Evolutionary conservation across 2,888 invertebrate genomes (phyloP).

Genomic region (Penaeus monodon): DNA sequence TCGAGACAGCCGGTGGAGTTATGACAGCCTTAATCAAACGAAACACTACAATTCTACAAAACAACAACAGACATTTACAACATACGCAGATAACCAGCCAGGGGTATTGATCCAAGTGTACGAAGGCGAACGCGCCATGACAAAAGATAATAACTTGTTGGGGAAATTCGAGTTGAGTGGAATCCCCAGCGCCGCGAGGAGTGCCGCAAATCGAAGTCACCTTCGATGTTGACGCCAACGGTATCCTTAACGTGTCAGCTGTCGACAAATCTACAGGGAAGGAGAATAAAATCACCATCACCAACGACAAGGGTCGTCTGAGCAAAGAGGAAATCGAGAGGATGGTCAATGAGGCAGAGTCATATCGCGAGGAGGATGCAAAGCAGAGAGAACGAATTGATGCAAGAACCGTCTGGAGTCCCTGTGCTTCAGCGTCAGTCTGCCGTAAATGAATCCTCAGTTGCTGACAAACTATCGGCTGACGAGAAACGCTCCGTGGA

Average conservation of each 20-base stretch:
- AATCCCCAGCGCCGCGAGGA: slow-evolving; percentile 88
- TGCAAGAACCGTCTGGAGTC: slow-evolving; percentile 72
- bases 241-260: slow-evolving; percentile 75
- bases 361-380: slow-evolving; percentile 73
- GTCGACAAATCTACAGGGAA: slow-evolving; percentile 73
- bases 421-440: slow-evolving; percentile 1
- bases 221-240: slow-evolving; percentile 75
- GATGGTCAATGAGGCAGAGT: slow-evolving; percentile 75
- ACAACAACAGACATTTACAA: slow-evolving; percentile 96
- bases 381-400: slow-evolving; percentile 71
- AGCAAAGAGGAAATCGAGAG: slow-evolving; percentile 77
- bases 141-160: slow-evolving; percentile 70
- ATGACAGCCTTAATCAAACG: slow-evolving; percentile 85
- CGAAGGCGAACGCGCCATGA: slow-evolving; percentile 70
- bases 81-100: slow-evolving; percentile 97
- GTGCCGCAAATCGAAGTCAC: slow-evolving; percentile 75
- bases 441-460: background rate
- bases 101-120: slow-evolving; percentile 82
- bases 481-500: background rate
- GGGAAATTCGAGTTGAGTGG: slow-evolving; percentile 91
- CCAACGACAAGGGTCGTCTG: slow-evolving; percentile 75
- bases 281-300: slow-evolving; percentile 70
- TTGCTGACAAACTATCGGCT: background rate
- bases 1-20: slow-evolving; percentile 90
- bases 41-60: slow-evolving; percentile 84